Evolutionary conservation across 2,113 vertebrate genomes (phyloP), one percentile per base, ranked within the genome.

Genomic region (Myrmophylax atrothorax): DNA sequence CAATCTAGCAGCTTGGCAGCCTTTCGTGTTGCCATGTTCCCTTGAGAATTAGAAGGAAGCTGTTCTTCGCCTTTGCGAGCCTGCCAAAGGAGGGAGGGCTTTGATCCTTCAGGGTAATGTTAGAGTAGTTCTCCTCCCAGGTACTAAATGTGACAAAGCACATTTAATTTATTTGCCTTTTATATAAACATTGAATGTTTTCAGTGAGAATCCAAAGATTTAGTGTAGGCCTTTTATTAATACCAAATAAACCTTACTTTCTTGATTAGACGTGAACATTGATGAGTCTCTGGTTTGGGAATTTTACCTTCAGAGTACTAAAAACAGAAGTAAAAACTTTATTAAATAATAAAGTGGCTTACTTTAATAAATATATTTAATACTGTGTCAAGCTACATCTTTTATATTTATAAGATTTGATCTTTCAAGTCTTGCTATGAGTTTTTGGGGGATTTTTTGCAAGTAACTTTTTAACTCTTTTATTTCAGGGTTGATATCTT

Each of bases 401-500:
- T 93, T 87, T 50, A 10, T 72, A 72, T 92, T 55, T 93, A 6
- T 83, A 86, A 80, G 47, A 44, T 66, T 37, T n/a, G 28, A 47
- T 87, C 55, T 66, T 74, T 79, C 37, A 53, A 40, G 38, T 68
- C 50, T 83, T 55, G 12, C 77, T 92, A 1, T 72, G 64, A 68
- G 5, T 42, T 59, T n/a, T 60, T 60, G 31, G 10, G 18, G 23
- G 8, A 1, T 18, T 78, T 87, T 72, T 56, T 53, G 31, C 37
- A 62, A 93, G 23, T 95, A 10, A 93, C 59, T 81, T 90, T 90
- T 70, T 3, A 31, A 46, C 72, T 87, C 29, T 95, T 93, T 91
- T 97, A 38, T 96, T 98, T 56, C 97, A 99, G 99, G 99, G n/a
- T 85, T 99, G 92, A 99, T 99, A 88, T 99, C 99, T 53, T 99